phyloP scores from a whole-genome alignment of 53 echinoderm and acorn worm species.

The Crossaster papposus region DNA sequence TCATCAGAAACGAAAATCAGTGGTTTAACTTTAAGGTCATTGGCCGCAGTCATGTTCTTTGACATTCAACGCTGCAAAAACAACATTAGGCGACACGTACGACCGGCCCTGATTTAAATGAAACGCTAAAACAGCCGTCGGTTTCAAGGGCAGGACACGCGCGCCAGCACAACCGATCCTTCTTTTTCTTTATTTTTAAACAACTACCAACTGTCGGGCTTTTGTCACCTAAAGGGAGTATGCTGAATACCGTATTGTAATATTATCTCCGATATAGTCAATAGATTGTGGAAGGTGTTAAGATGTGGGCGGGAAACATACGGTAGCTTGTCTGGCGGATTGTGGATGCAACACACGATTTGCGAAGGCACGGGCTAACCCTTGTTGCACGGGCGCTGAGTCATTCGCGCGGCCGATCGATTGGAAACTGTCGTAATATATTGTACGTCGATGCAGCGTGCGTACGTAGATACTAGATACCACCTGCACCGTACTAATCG shows the following conservation, averaged over 20 bases:
- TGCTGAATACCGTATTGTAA: conserved; percentile 6
- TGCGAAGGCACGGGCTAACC: not conserved
- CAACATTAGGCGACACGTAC: not conserved
- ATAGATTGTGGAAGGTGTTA: not conserved
- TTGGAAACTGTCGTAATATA: not conserved
- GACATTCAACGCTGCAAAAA: not conserved
- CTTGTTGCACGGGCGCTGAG: not conserved
- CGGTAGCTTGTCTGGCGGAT: conserved; percentile 1
- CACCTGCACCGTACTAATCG: not conserved
- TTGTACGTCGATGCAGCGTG: too few relatives aligned
- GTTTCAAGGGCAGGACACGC: not conserved
- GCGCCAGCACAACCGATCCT: not conserved
- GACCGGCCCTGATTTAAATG: not conserved
- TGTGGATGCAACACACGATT: not conserved
- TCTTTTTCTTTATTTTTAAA: not conserved
- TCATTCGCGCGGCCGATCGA: not conserved
- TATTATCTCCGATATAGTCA: not conserved
- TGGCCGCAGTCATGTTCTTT: not conserved
- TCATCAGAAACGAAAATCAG: too few relatives aligned
- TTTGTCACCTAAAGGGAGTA: not conserved
- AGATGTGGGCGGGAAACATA: not conserved
- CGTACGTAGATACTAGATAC: not conserved
- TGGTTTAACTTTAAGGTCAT: too few relatives aligned
- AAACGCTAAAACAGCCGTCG: not conserved
- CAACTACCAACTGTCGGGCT: not conserved